Conservation (phyloP, 2,113 vertebrate species). For the Scomber colias region DNA sequence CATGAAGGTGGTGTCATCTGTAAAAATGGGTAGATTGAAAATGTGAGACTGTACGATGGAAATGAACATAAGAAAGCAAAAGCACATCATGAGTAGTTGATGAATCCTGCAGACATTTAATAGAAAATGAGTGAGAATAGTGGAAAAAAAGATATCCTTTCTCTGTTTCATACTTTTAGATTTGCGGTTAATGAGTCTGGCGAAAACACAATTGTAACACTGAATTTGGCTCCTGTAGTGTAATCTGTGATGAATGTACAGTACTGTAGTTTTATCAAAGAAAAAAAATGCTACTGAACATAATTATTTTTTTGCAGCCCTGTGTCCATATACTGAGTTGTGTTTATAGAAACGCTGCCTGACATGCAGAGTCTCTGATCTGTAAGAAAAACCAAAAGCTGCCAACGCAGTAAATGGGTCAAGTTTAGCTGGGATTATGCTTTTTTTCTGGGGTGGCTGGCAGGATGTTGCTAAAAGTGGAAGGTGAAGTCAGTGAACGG, state of each 20-base stretch:
- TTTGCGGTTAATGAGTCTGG: too few species aligned
- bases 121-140: too few species aligned
- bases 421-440: constrained; percentile 9
- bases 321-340: not conserved
- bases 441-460: not conserved
- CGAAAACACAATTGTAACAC: too few species aligned
- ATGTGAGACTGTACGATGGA: not conserved
- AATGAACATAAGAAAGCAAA: not conserved
- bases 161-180: too few species aligned
- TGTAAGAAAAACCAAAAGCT: not conserved
- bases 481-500: not conserved
- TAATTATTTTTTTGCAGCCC: too few species aligned
- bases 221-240: too few species aligned
- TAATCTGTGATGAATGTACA: too few species aligned
- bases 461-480: constrained; percentile 11
- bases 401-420: constrained; percentile 19
- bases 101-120: too few species aligned
- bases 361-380: constrained; percentile 9
- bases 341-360: constrained; percentile 9
- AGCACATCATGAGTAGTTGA: too few species aligned
- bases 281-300: too few species aligned
- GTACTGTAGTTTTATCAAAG: too few species aligned
- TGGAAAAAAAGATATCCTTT: too few species aligned
- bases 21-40: constrained; percentile 11
- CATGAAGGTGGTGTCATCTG: constrained; percentile 20